phyloP scores from a whole-genome alignment of 2,888 invertebrate species.

The Chloroclystis v-ata region DNA sequence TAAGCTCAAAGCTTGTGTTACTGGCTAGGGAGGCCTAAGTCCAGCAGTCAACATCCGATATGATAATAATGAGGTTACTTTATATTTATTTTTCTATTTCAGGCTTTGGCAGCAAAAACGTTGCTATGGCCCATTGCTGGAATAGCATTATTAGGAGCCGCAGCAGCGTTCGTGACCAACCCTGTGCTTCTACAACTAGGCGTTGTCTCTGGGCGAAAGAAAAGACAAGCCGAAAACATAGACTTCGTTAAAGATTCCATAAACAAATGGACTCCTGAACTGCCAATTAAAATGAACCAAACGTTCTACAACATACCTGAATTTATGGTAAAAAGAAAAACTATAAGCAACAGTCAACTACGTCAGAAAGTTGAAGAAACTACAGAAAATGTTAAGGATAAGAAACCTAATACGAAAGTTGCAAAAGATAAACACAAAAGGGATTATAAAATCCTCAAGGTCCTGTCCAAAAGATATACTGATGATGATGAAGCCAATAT shows the following conservation, averaged over 20 bases:
- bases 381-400: constrained; percentile 4
- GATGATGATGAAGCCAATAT: constrained; percentile 39
- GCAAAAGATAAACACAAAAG: constrained; percentile 1
- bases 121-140: constrained; percentile 86
- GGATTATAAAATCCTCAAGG: constrained; percentile 5
- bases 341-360: constrained; percentile 15
- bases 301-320: constrained; percentile 6
- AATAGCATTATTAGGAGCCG: constrained; percentile 87
- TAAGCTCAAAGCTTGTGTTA: no score
- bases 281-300: background rate
- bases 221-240: constrained; percentile 63
- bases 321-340: constrained; percentile 23
- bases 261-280: constrained; percentile 27
- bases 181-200: constrained; percentile 88
- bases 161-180: constrained; percentile 86
- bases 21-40: no score
- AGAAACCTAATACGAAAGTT: background rate
- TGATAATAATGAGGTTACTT: no score
- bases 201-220: constrained; percentile 81
- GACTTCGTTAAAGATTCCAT: constrained; percentile 26
- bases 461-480: constrained; percentile 22
- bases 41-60: no score
- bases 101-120: constrained; percentile 81
- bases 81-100: no score
- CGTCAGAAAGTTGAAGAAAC: no score